Base-by-base conservation (phyloP, 2,113 vertebrate species). In the Lampris megalopsis region DNA sequence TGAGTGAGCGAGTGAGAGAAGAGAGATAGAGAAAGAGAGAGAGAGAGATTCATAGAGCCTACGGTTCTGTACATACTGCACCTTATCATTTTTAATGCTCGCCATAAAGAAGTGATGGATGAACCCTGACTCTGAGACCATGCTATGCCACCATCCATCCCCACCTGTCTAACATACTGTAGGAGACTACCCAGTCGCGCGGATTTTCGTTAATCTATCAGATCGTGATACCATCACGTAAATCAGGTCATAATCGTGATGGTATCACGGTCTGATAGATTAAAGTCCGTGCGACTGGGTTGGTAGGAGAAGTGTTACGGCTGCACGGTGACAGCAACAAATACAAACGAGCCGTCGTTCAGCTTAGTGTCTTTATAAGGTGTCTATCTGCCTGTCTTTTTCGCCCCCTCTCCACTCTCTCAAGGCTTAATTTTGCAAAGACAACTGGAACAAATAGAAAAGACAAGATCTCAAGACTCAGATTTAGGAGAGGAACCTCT, bases 1-100 rank as follows among this genome's bases (percentile, higher is more conserved):
- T n/a, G 52, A 9, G 52, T 2, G 52, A 9, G 52, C 1, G 52
- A 6, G 6, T 13, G 52, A 24, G 5, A n/a, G 5, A 24, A 9
- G 52, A 54, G 11, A 54, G 52, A 54, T 11, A 9, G 52, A 40
- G 58, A 65, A 48, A 59, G 58, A 40, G 58, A 60, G 0, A 65
- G 43, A 2, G 36, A 60, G 68, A 70, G 66, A 82, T 84, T 80
- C 53, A 65, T 72, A 40, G 68, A 57, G 53, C 45, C 13, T 75
- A 61, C 70, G 61, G 41, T 75, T 73, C 71, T 67, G 24, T 62
- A 77, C 42, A 43, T 75, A 84, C 73, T 81, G 53, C 81, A 64
- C 73, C 79, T 77, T 62, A 71, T 81, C 71, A 47, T 79, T 56
- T 10, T 75, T 71, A 41, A 5, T 68, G 54, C 62, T 68, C 60